Base-by-base conservation (phyloP, 2,797 vertebrate species). In the Buceros bicornis region DNA sequence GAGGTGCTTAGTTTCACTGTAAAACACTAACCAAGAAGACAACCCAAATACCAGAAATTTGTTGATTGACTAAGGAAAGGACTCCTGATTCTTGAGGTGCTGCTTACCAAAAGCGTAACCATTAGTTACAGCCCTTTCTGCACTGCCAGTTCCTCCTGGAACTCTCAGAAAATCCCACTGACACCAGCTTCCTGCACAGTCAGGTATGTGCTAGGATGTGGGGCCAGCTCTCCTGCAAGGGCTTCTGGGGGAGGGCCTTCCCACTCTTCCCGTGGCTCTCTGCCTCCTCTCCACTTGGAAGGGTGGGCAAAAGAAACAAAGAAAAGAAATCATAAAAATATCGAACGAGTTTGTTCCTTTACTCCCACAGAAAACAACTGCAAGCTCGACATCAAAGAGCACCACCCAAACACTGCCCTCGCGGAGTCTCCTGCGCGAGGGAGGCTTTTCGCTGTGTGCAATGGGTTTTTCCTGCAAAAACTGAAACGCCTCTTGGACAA, bases 171-270 rank as follows among this genome's bases (percentile, higher is more conserved):
- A 29, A 5, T 8, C 35, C 15, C 43, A 7, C 11, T 25, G 11
- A 12, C 25, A 24, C 11, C 47, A 29, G 51, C 14, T 42, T 43
- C 22, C n/a, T 45, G 16, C 11, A 11, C 10, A 5, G 11, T 25
- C 22, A 9, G 60, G 3, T 2, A 16, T 0, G 3, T 12, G 33
- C 24, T 15, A 1, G 6, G 12, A 7, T 24, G 14, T 31, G 37
- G 31, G 48, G 57, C 7, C 29, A 25, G 57, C 19, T 47, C 5
- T 47, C 20, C 31, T 43, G 24, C 10, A 25, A 24, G 16, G 22
- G 3, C 6, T 33, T 31, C 15, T 24, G 54, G 29, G 16, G 17
- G 6, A 5, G 37, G 33, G 13, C 11, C 47, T n/a, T 45, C 16
- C 64, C 13, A 58, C 47, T 48, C 20, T 54, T 54, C 66, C 62